phyloP scores from a whole-genome alignment of 2,797 vertebrate species.

The Decapterus maruadsi region DNA sequence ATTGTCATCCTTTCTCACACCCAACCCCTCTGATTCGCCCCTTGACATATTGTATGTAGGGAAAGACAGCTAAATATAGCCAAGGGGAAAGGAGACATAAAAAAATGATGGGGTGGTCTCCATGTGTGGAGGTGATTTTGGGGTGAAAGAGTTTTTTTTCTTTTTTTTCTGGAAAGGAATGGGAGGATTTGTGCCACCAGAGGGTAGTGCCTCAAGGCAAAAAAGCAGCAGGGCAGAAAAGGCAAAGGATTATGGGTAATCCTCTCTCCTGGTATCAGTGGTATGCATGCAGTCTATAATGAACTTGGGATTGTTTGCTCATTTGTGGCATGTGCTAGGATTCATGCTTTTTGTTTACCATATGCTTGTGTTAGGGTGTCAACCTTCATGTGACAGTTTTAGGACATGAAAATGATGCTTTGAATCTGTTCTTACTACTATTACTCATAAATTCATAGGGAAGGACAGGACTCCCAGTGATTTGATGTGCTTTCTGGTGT shows the following conservation, averaged over 20 bases:
- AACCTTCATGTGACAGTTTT: neutral
- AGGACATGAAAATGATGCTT: neutral
- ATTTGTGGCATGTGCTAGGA: constrained; percentile 16
- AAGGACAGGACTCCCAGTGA: too few species aligned
- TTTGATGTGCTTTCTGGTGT: neutral
- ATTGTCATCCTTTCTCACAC: constrained; percentile 42
- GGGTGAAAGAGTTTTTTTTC: constrained; percentile 42
- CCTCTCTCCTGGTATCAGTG: constrained; percentile 57
- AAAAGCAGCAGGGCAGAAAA: constrained; percentile 67
- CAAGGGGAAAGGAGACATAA: constrained; percentile 43
- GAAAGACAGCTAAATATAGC: constrained; percentile 66
- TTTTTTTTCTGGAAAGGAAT: constrained; percentile 16
- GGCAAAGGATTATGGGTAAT: constrained; percentile 74
- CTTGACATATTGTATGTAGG: constrained; percentile 22
- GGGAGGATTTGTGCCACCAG: constrained; percentile 57
- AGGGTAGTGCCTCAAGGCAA: constrained; percentile 63
- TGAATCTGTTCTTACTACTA: too few species aligned
- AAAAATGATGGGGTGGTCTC: constrained; percentile 31
- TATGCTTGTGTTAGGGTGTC: neutral
- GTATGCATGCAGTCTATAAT: constrained; percentile 55
- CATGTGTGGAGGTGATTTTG: constrained; percentile 62
- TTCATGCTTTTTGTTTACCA: constrained; percentile 19
- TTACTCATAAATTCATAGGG: neutral
- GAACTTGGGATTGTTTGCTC: constrained; percentile 61
- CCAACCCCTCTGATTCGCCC: constrained; percentile 24